phyloP scores from a whole-genome alignment of 2,113 vertebrate species.

The Prinia subflava region DNA sequence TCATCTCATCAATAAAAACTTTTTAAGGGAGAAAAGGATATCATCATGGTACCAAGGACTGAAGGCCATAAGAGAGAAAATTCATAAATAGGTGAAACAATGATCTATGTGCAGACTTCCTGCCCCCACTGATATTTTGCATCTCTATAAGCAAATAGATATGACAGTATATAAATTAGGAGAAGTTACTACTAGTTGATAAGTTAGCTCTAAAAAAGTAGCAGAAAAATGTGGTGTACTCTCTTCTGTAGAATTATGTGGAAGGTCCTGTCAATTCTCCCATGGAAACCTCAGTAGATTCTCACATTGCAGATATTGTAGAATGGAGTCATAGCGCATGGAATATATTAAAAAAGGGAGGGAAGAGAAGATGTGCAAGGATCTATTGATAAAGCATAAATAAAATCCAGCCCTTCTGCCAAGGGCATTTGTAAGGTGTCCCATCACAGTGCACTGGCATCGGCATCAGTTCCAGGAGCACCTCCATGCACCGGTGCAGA shows the following conservation, averaged over 20 bases:
- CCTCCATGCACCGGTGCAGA: accelerated
- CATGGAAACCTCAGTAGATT: neutral
- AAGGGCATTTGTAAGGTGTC: no score
- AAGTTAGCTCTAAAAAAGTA: neutral
- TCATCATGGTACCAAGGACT: neutral
- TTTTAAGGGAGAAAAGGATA: neutral
- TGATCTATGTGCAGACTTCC: neutral
- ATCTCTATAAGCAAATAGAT: neutral
- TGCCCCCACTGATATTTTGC: neutral
- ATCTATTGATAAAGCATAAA: neutral
- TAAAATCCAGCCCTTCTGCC: neutral
- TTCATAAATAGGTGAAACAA: neutral
- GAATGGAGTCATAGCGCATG: neutral
- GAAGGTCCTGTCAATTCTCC: neutral
- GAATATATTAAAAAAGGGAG: neutral
- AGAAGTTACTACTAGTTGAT: neutral
- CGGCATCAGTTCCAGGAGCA: neutral
- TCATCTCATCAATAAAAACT: neutral
- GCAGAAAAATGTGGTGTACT: neutral
- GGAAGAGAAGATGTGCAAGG: neutral
- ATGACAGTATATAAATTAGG: neutral
- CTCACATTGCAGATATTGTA: neutral
- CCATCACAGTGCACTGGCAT: neutral
- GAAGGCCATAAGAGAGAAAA: neutral
- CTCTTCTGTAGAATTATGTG: accelerated